Conservation (phyloP, 2,797 vertebrate genomes). For the Brachyalestes nurse region DNA sequence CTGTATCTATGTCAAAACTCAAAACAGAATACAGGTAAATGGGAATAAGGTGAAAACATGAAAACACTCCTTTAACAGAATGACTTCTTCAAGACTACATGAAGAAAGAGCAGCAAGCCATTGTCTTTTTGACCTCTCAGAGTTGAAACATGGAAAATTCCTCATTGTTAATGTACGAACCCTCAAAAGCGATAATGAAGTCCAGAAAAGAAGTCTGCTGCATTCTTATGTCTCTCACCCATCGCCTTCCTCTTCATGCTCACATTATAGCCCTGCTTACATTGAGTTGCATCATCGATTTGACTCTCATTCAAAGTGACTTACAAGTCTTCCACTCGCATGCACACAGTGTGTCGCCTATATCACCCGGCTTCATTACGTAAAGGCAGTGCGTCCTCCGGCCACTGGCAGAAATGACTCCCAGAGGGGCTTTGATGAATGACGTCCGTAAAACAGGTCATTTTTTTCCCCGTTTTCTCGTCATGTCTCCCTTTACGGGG, state of each 20-base stretch:
- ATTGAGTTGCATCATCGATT: conserved; percentile 42
- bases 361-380: conserved; percentile 22
- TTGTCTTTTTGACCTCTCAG: not conserved
- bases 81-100: not conserved
- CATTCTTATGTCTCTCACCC: not conserved
- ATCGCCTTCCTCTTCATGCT: not conserved
- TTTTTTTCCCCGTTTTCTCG: not conserved
- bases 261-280: conserved; percentile 15
- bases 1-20: no score
- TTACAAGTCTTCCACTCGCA: not conserved
- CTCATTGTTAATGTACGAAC: not conserved
- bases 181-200: not conserved
- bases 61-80: no score
- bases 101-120: not conserved
- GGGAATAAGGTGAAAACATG: no score
- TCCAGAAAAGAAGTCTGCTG: not conserved
- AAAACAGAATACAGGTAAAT: no score
- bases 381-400: not conserved
- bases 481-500: not conserved
- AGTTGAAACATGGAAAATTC: not conserved
- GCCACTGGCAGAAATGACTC: conserved; percentile 14
- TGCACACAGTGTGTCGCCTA: not conserved
- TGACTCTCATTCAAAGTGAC: conserved; percentile 33
- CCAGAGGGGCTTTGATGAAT: conserved; percentile 5
- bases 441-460: not conserved